These are phyloP conservation scores for Stenodema calcarata DNA, from an alignment of 2,888 invertebrate species.

Conservation along the genomic window DNA sequence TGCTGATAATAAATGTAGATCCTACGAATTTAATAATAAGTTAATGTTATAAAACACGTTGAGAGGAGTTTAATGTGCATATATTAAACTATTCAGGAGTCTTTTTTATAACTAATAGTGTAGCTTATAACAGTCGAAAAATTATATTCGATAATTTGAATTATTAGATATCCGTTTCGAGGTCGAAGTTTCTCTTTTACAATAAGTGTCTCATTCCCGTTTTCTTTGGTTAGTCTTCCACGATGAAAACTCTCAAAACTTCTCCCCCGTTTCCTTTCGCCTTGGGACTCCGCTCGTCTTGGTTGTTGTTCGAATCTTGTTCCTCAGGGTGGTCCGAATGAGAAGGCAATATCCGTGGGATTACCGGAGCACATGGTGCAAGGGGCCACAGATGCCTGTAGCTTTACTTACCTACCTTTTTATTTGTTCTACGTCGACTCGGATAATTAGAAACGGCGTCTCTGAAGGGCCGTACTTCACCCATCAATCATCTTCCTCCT, in stretches of 20 bases:
- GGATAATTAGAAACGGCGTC: background rate
- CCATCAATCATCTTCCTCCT: background rate
- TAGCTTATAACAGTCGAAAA: too few species aligned
- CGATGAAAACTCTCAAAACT: background rate
- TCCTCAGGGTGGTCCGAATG: background rate
- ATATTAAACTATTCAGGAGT: too few species aligned
- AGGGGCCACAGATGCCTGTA: conserved; percentile 15
- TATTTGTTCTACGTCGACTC: background rate
- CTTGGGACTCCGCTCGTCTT: background rate
- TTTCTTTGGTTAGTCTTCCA: background rate
- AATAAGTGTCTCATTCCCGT: background rate
- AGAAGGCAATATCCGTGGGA: conserved; percentile 13
- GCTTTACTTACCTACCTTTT: background rate
- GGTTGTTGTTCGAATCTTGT: conserved; percentile 3
- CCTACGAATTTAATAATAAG: too few species aligned
- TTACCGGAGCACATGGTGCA: conserved; percentile 27
- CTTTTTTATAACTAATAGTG: too few species aligned
- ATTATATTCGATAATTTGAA: too few species aligned
- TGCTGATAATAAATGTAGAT: too few species aligned
- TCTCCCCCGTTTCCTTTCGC: background rate
- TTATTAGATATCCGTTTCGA: too few species aligned
- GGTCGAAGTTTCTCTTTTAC: too few species aligned
- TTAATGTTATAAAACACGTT: too few species aligned
- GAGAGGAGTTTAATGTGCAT: too few species aligned
- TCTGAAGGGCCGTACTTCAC: background rate